Evolutionary conservation across 1,140 invertebrate species (phyloP), one percentile per base, ranked within the genome.

Genomic region (Cyrtorhinus lividipennis): DNA sequence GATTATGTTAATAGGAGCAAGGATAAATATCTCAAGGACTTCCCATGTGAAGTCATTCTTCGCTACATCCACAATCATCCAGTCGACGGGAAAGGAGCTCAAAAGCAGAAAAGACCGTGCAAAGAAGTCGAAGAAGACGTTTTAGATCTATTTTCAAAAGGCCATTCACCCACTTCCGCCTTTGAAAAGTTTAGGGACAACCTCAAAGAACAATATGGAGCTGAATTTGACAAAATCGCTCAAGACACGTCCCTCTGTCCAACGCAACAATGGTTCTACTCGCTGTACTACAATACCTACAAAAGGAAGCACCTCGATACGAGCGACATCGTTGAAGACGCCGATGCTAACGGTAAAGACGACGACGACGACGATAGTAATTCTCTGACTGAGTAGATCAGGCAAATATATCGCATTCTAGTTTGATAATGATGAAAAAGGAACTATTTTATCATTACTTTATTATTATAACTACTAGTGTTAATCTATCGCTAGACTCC

Each of bases 61-160:
- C 56, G 56, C 3, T 26, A 58, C 25, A 58, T 58, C 56, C 56
- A 58, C 56, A 58, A 58, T 26, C 56, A 58, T 18, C 56, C 56
- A 10, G 12, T 58, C 18, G 25, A 24, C 23, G 22, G 22, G 3
- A 26, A 26, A 13, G 56, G 25, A 25, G 25, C 23, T 10, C 13
- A 10, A 2, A 58, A 58, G 24, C 56, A 58, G 13, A 58, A 26
- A 25, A 22, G 56, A 26, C 56, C 56, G 20, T 10, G 56, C 8
- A 58, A 58, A 58, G 56, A 58, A 5, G 56, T 58, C 24, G 56
- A 58, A 58, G 25, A 58, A 24, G 56, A 24, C 56, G 25, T 24
- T 26, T 13, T 58, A 8, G 56, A 58, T 23, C 56, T 58, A 2
- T 58, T 58, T 18, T 58, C 56, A 10, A 24, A 58, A 58, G 56